Percentiles rank a stretch among this genome's conserved stretches.
Conservation (phyloP, 2,888 invertebrate species). For the Melieria crassipennis region DNA sequence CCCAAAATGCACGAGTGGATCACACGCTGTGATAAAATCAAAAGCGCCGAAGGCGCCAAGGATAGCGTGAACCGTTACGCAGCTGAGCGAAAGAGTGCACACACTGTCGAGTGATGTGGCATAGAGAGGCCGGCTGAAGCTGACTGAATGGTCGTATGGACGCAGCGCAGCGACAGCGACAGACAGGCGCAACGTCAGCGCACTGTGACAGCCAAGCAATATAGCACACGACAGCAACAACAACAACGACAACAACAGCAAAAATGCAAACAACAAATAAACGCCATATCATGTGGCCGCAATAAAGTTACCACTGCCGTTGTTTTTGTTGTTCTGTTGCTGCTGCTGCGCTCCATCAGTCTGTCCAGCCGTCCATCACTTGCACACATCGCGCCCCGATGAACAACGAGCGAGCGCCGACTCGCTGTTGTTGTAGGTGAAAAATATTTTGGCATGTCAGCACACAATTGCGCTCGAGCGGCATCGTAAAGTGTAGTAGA, state of each 20-base stretch:
- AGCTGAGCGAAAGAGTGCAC: no score
- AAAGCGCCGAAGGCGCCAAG: no score
- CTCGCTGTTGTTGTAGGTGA: slow-evolving; percentile 9
- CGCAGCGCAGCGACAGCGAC: not conserved
- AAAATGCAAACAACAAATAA: slow-evolving; percentile 22
- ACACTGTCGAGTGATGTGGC: no score
- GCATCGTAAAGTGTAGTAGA: no score
- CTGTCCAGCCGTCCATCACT: no score
- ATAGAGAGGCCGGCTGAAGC: no score
- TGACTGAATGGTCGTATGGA: not conserved
- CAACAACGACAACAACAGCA: slow-evolving; percentile 25
- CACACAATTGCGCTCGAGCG: not conserved
- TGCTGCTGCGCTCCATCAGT: not conserved
- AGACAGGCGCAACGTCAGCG: slow-evolving; percentile 6
- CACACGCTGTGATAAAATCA: no score
- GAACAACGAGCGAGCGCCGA: not conserved
- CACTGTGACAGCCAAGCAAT: not conserved
- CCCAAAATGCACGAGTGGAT: no score
- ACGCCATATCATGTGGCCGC: slow-evolving; percentile 3
- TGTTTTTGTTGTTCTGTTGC: not conserved
- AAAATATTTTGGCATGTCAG: slow-evolving; percentile 29
- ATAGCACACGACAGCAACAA: slow-evolving; percentile 12
- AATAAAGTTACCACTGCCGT: slow-evolving; percentile 26
- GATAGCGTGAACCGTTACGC: no score
- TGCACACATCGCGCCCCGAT: not conserved